Base-by-base conservation (phyloP, 1,140 invertebrate genomes). In the Brachystomella parvula region DNA sequence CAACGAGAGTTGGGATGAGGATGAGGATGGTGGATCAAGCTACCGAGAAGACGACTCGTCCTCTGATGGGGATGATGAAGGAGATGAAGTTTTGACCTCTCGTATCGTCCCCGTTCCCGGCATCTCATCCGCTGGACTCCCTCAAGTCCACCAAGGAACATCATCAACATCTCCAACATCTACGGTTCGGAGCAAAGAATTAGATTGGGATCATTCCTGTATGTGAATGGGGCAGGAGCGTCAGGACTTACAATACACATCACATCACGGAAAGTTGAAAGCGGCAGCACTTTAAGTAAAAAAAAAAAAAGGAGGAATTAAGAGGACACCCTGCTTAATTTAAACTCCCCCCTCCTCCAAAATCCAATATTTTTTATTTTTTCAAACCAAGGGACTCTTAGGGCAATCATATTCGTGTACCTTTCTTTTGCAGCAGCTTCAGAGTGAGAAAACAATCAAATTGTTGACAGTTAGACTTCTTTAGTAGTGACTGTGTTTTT, bases 151-250 rank as follows among this genome's bases (percentile, higher is more conserved):
- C 59, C 65, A 61, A 66, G 21, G 32, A 33, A 53, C 61, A 26
- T 39, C 61, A 26, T 26, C 49, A 9, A 39, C 1, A 44, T 32
- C 35, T 26, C 32, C 65, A 44, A 47, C n/a, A n/a, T n/a, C 71
- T 32, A 61, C 56, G 6, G 32, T 59, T 44, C 68, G 77, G 71
- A 69, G 64, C 29, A 76, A 76, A 63, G 81, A 83, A 64, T 76
- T 86, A 47, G 84, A 86, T 72, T 86, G 84, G 84, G 84, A 86
- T 76, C 82, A 86, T 76, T 84, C 84, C 53, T 79, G 80, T 66
- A 83, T 82, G 73, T 82, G 80, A 79, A 72, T 65, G 21, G 9
- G 49, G 21, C 12, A 39, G 19, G 35, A n/a, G n/a, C n/a, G n/a
- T n/a, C n/a, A n/a, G n/a, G n/a, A n/a, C n/a, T n/a, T n/a, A n/a